Conservation (phyloP, 1,140 invertebrate genomes). For the Pygmarrhopalites habei region DNA sequence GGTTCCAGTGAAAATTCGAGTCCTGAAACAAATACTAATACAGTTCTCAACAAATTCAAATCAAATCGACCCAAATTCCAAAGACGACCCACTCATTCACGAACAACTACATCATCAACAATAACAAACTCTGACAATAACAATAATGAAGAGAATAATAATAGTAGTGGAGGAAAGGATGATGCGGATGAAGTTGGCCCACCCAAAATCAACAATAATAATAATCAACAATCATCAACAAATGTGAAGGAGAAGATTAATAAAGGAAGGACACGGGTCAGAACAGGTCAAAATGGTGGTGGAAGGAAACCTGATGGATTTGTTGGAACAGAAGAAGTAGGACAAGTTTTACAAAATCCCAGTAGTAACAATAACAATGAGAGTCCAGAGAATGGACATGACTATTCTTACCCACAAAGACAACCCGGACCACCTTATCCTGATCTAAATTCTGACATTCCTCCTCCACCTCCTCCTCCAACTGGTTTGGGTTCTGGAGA, state of each 20-base stretch:
- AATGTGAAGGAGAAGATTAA: slow-evolving; percentile 7
- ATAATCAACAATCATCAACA: neutral
- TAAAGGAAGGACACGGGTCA: neutral
- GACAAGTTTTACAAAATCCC: neutral
- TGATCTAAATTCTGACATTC: too few species aligned
- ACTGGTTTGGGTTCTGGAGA: neutral
- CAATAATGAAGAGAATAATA: too few species aligned
- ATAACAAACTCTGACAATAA: neutral
- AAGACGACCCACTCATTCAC: neutral
- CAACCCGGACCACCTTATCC: neutral
- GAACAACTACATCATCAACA: neutral
- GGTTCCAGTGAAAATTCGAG: too few species aligned
- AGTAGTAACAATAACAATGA: too few species aligned
- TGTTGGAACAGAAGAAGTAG: slow-evolving; percentile 3
- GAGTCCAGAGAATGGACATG: too few species aligned
- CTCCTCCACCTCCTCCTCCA: neutral
- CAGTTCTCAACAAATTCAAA: neutral
- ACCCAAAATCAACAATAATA: neutral
- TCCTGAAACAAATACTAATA: neutral
- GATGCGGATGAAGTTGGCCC: slow-evolving; percentile 6
- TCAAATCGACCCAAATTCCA: slow-evolving; percentile 9
- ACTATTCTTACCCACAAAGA: neutral
- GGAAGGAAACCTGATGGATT: slow-evolving; percentile 1
- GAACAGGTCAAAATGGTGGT: neutral
- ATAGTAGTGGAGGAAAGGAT: neutral